A percentile compares a stretch with the other conserved stretches of the same genome.
Evolutionary conservation across 2,797 vertebrate genomes (phyloP).

Genomic region (Notoglanidium macrostoma): DNA sequence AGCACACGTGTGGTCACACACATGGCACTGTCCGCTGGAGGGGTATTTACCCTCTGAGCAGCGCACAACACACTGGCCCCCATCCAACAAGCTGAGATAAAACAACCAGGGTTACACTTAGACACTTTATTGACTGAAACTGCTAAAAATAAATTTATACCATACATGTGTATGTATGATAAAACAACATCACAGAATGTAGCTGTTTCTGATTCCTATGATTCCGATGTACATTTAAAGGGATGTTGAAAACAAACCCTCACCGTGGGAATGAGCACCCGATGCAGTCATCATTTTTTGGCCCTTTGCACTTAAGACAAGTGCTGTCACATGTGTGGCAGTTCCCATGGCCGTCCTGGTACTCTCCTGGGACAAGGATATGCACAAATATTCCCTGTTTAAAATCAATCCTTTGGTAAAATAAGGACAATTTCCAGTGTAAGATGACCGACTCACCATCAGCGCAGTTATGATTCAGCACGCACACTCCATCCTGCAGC

Average conservation of each 20-base stretch:
- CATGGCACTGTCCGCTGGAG: conserved; percentile 79
- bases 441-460: conserved; percentile 81
- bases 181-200: not conserved
- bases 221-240: not conserved
- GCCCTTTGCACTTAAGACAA: conserved; percentile 85
- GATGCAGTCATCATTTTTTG: conserved; percentile 77
- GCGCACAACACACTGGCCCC: conserved; percentile 75
- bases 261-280: conserved; percentile 79
- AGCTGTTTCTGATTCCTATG: not conserved
- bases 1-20: conserved; percentile 88
- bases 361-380: conserved; percentile 76
- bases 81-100: conserved; percentile 79
- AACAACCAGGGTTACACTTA: not conserved
- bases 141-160: not conserved
- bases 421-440: not conserved
- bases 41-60: conserved; percentile 82
- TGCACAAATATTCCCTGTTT: not conserved
- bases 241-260: conserved; percentile 41
- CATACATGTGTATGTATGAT: not conserved
- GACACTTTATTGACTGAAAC: not conserved
- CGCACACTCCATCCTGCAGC: conserved; percentile 83
- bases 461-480: conserved; percentile 84
- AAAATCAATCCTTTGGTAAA: not conserved
- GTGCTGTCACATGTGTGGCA: conserved; percentile 82
- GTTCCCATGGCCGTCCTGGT: conserved; percentile 70